Evolutionary conservation across 2,888 invertebrate genomes (phyloP).

Genomic region (Aphodius sticticus): DNA sequence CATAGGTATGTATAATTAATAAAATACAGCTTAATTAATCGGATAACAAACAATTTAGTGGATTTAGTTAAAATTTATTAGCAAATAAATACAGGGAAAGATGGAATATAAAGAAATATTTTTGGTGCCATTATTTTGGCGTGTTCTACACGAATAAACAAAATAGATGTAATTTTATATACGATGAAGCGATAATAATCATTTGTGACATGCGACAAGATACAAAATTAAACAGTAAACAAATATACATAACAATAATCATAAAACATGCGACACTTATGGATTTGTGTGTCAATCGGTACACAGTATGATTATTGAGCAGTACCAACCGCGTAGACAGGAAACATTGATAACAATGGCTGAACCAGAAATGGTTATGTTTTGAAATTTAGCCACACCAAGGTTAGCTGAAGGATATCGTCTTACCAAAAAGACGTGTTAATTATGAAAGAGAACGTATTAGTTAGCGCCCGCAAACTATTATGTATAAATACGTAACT

Average conservation of each 20-base stretch:
- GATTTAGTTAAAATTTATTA: too few species aligned
- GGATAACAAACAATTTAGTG: too few species aligned
- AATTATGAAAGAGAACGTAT: neutral
- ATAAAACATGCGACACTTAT: neutral
- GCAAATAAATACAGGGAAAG: too few species aligned
- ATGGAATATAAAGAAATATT: too few species aligned
- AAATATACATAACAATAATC: neutral
- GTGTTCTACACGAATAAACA: too few species aligned
- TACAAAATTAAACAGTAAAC: neutral
- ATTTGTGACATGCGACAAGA: neutral
- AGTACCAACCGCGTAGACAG: neutral
- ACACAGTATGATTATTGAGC: neutral
- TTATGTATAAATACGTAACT: neutral
- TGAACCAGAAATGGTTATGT: neutral
- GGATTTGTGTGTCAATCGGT: neutral
- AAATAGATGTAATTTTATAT: too few species aligned
- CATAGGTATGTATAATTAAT: too few species aligned
- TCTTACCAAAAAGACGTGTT: neutral
- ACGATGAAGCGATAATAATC: too few species aligned
- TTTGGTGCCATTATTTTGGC: too few species aligned
- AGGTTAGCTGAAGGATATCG: neutral
- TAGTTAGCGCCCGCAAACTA: neutral
- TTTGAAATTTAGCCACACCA: neutral
- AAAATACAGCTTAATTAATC: too few species aligned
- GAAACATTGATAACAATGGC: neutral